A percentile compares a stretch with the other conserved stretches of the same genome.
Conservation (phyloP, 2,797 vertebrate genomes). For the Arremon brunneinucha region DNA sequence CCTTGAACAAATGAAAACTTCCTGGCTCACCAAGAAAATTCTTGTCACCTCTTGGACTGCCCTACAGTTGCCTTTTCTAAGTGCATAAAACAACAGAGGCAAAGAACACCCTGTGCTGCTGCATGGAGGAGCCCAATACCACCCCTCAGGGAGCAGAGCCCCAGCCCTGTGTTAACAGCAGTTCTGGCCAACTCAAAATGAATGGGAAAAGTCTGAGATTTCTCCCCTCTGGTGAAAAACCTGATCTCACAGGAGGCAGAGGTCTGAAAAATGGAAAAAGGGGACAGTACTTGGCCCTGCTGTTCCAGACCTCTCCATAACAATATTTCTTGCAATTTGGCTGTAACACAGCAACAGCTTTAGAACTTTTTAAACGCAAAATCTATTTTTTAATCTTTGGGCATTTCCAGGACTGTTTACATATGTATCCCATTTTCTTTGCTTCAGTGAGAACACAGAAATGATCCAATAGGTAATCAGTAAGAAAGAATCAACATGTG, state of each 20-base stretch:
- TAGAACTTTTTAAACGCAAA: not conserved
- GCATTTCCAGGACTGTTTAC: not conserved
- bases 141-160: not conserved
- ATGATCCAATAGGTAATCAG: not conserved
- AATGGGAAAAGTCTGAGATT: not conserved
- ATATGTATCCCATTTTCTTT: not conserved
- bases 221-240: not conserved
- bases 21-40: not conserved
- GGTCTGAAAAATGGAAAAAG: not conserved
- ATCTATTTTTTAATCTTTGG: not conserved
- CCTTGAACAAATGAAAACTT: not conserved
- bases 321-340: not conserved
- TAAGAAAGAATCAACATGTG: not conserved
- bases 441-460: not conserved
- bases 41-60: not conserved
- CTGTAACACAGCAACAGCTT: not conserved
- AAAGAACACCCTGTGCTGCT: not conserved
- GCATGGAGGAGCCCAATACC: rapidly evolving
- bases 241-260: not conserved
- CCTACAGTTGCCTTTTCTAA: not conserved
- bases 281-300: not conserved
- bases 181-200: not conserved
- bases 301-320: not conserved
- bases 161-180: not conserved
- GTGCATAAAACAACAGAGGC: not conserved